phyloP scores from a whole-genome alignment of 2,113 vertebrate genomes.

The Toxotes chatareus region DNA sequence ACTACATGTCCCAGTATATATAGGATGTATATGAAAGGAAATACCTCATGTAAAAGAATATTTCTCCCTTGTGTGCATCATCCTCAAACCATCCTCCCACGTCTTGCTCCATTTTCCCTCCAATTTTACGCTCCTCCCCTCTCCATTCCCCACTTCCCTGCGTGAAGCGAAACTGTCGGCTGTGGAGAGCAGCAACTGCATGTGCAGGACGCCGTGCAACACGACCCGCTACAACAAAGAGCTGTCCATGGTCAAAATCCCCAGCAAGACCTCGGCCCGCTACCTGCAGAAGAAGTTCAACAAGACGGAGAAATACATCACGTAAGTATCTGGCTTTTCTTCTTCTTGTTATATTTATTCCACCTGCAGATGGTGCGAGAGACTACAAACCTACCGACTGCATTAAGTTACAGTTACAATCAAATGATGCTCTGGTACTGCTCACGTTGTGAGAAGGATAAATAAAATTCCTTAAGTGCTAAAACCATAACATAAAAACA shows the following conservation, averaged over 20 bases:
- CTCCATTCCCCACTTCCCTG: not conserved
- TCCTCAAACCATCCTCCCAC: slow-evolving; percentile 11
- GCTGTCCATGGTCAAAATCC: slow-evolving; percentile 99
- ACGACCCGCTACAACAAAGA: slow-evolving; percentile 99
- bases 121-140: not conserved
- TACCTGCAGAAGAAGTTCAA: slow-evolving; percentile 99
- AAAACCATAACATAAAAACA: not conserved
- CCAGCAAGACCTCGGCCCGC: slow-evolving; percentile 97
- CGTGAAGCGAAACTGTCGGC: slow-evolving; percentile 90
- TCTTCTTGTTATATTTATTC: not conserved
- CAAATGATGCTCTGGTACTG: not conserved
- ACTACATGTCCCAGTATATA: not conserved
- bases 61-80: slow-evolving; percentile 19
- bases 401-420: not conserved
- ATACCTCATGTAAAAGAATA: not conserved
- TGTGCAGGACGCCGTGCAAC: slow-evolving; percentile 96
- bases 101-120: not conserved
- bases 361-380: not conserved
- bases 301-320: slow-evolving; percentile 97
- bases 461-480: not conserved
- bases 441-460: not conserved
- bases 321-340: slow-evolving; percentile 84
- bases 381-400: not conserved
- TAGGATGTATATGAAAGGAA: not conserved
- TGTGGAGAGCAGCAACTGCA: slow-evolving; percentile 93